Conservation (phyloP, 2,888 invertebrate genomes). For the Drosophila helvetica region DNA sequence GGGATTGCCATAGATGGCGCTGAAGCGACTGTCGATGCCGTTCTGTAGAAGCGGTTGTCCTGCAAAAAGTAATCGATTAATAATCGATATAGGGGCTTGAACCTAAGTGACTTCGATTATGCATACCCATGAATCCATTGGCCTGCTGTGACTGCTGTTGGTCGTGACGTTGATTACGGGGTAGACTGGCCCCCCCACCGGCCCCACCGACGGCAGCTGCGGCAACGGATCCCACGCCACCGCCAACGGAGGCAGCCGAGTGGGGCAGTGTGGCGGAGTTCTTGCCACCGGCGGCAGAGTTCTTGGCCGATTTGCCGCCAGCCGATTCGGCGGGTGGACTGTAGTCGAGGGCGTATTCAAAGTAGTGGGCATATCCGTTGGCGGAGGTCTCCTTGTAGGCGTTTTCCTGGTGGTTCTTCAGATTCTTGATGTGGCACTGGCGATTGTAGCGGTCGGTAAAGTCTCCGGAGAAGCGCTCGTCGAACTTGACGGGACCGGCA, state of each 20-base stretch:
- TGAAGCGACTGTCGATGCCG: constrained; percentile 87
- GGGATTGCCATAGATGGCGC: constrained; percentile 95
- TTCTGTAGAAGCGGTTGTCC: constrained; percentile 84
- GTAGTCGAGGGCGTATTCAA: constrained; percentile 94
- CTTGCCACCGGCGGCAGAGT: constrained; percentile 42
- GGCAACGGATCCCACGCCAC: constrained; percentile 22
- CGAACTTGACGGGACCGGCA: constrained; percentile 91
- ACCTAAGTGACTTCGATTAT: neutral
- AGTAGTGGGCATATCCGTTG: constrained; percentile 87
- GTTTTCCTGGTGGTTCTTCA: constrained; percentile 70
- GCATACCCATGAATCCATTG: constrained; percentile 82
- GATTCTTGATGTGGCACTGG: constrained; percentile 79
- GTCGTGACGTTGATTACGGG: constrained; percentile 81
- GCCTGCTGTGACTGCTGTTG: constrained; percentile 69
- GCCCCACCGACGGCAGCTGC: neutral
- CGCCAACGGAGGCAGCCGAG: constrained; percentile 74
- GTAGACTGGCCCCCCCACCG: constrained; percentile 80
- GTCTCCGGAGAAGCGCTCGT: constrained; percentile 85
- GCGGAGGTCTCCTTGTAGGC: constrained; percentile 73
- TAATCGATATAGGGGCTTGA: too few relatives aligned
- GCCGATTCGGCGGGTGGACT: constrained; percentile 87
- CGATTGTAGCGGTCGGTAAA: constrained; percentile 81
- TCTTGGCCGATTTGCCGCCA: constrained; percentile 57
- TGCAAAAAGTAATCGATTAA: constrained; percentile 31
- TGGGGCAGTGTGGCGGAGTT: constrained; percentile 82